Conservation (phyloP, 2,113 vertebrate genomes). For the Colius striatus region DNA sequence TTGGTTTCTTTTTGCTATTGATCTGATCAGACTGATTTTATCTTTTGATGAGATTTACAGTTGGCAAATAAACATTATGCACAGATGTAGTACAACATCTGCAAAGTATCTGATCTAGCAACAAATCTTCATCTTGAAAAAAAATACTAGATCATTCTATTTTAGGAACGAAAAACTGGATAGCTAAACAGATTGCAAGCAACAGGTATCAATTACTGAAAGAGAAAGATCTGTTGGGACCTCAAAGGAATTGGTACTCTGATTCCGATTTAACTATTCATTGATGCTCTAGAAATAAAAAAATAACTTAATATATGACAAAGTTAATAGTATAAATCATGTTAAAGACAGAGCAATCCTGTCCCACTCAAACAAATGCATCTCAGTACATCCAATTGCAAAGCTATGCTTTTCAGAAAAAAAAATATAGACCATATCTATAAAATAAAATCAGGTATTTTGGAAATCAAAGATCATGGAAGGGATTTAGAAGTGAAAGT, state of each 20-base stretch:
- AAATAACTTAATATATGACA: neutral
- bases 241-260: neutral
- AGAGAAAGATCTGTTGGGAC: neutral
- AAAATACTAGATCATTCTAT: neutral
- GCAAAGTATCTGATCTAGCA: neutral
- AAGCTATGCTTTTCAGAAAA: neutral
- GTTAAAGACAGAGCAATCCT: neutral
- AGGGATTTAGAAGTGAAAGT: neutral
- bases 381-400: neutral
- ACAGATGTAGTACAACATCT: neutral
- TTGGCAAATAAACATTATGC: neutral
- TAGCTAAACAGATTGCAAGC: neutral
- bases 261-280: neutral
- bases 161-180: neutral
- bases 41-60: neutral
- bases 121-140: neutral
- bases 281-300: neutral
- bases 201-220: neutral
- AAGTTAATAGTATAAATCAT: neutral
- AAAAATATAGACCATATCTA: neutral
- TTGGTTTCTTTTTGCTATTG: neutral
- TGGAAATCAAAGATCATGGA: neutral
- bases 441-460: neutral
- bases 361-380: neutral
- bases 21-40: neutral